These are phyloP conservation scores for Heterodera filipjevi DNA, from an alignment of 2,888 invertebrate genomes.

Conservation along the genomic window DNA sequence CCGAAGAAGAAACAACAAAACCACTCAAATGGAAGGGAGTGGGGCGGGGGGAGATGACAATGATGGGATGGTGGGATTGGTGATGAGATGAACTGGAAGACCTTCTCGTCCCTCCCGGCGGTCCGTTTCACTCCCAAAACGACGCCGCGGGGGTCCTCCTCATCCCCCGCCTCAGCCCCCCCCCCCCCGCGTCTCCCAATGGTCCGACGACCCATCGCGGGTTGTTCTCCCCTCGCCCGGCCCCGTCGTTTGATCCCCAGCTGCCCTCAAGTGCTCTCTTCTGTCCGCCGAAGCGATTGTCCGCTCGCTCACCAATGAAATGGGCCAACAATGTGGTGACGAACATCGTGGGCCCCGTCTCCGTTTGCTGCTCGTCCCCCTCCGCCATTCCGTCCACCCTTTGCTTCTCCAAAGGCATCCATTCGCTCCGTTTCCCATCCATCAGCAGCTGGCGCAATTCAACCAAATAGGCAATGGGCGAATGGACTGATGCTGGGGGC, in stretches of 20 bases:
- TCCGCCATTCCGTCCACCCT: neutral
- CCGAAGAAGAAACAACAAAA: neutral
- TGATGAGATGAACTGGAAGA: neutral
- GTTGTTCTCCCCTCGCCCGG: neutral
- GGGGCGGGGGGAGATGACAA: neutral
- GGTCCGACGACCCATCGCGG: neutral
- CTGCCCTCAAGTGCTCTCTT: neutral
- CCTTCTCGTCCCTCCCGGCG: neutral
- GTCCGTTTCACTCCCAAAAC: neutral
- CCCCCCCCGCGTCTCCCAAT: neutral
- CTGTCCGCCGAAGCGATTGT: neutral
- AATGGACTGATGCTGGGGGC: neutral
- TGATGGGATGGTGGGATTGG: neutral
- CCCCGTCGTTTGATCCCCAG: neutral
- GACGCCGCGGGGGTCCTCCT: neutral
- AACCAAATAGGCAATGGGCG: constrained; percentile 53
- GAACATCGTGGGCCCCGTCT: neutral
- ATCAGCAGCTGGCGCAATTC: constrained; percentile 62
- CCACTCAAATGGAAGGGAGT: constrained; percentile 7
- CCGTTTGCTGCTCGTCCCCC: neutral
- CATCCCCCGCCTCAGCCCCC: neutral
- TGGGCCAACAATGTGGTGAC: constrained; percentile 13
- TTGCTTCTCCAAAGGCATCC: constrained; percentile 43
- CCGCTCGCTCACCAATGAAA: constrained; percentile 24
- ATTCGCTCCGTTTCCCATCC: constrained; percentile 38